These are phyloP conservation scores for Anthoscopus minutus DNA, from an alignment of 2,113 vertebrate species.

Conservation along the genomic window DNA sequence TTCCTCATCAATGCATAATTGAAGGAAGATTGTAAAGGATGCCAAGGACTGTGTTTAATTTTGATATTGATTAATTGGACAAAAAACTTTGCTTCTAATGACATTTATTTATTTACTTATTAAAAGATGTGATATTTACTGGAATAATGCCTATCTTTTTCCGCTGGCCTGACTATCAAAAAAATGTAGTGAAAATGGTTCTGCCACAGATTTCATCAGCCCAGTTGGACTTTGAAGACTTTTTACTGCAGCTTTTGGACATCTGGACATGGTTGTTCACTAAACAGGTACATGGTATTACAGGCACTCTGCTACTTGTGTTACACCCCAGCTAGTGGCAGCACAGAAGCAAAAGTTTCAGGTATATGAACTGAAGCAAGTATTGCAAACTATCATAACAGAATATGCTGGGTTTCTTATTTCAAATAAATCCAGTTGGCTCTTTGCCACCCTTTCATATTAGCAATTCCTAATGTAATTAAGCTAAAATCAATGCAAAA, in stretches of 20 bases:
- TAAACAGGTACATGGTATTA: not conserved
- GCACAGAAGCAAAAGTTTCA: not conserved
- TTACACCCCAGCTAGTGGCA: not conserved
- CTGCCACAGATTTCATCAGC: not conserved
- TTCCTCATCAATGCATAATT: not conserved
- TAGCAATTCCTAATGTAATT: conserved; percentile 1
- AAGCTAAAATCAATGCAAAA: conserved; percentile 33
- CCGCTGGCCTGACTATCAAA: not conserved
- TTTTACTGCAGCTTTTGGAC: not conserved
- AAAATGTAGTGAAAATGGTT: not conserved
- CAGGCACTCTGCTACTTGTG: not conserved
- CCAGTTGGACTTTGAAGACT: not conserved
- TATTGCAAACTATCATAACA: not conserved
- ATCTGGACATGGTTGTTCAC: not conserved
- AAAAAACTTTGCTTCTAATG: not conserved
- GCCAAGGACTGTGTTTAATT: not conserved
- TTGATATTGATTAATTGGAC: not conserved
- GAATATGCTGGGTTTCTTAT: not conserved
- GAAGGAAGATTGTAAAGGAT: not conserved
- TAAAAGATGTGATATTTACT: not conserved
- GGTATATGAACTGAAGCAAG: not conserved
- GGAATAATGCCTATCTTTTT: not conserved
- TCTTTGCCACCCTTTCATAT: not conserved
- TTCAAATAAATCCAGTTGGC: not conserved
- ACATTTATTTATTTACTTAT: not conserved